Conservation (phyloP, 2,888 invertebrate genomes). For the Amblyteles armatorius region DNA sequence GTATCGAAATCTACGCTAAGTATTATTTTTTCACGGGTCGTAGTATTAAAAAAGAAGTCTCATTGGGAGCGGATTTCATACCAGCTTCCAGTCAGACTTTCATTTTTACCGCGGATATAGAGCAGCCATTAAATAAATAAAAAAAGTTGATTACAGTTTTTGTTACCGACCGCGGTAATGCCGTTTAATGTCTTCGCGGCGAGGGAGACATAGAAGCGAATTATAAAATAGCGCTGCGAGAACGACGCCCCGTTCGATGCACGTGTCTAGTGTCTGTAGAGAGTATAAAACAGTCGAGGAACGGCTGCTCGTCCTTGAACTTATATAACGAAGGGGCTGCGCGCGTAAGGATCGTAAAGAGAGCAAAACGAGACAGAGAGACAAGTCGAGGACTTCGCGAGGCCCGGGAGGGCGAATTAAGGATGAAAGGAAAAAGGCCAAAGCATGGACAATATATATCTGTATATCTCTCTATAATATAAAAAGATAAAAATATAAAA, state of each 20-base stretch:
- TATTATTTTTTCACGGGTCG: no score
- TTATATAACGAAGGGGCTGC: constrained; percentile 77
- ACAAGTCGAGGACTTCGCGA: neutral
- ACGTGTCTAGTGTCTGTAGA: neutral
- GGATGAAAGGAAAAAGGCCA: constrained; percentile 47
- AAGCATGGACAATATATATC: neutral
- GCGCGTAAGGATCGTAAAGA: constrained; percentile 67
- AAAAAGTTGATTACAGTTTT: no score
- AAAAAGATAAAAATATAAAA: no score
- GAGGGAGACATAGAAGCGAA: neutral
- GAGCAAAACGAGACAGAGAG: constrained; percentile 62
- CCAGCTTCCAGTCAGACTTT: no score
- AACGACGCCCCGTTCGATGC: neutral
- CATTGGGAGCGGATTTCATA: no score
- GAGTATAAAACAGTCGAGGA: constrained; percentile 1
- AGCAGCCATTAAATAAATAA: no score
- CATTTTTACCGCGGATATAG: no score
- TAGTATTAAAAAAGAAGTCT: no score
- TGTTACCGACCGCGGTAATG: neutral
- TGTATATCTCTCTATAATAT: no score
- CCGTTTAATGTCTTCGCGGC: neutral
- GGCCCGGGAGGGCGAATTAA: constrained; percentile 56
- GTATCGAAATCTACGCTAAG: no score
- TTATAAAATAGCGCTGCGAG: neutral
- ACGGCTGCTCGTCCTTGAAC: constrained; percentile 75